Conservation (phyloP, 2,797 vertebrate species). For the Bovichtus diacanthus region DNA sequence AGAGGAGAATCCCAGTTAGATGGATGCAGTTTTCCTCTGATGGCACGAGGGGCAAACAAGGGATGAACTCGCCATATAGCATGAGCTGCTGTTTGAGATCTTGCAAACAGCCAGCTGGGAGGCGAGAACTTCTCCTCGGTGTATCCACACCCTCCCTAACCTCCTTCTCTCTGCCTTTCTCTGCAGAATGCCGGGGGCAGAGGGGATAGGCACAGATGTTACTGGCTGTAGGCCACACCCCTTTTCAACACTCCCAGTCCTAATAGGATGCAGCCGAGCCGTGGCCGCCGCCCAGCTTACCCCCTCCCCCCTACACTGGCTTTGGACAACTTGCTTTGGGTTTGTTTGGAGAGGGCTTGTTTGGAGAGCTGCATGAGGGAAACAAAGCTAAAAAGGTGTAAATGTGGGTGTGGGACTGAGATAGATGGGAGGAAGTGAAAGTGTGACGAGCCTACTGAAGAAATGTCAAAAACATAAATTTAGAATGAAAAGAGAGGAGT, state of each 20-base stretch:
- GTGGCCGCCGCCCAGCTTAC: constrained; percentile 72
- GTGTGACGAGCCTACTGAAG: neutral
- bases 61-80: constrained; percentile 41
- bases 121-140: constrained; percentile 57
- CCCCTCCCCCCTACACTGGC: constrained; percentile 18
- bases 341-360: constrained; percentile 70
- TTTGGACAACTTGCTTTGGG: constrained; percentile 65
- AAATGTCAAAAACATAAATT: constrained; percentile 15
- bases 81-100: constrained; percentile 46
- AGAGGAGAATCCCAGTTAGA: constrained; percentile 54
- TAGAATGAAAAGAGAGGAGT: neutral
- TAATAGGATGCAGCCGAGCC: constrained; percentile 79
- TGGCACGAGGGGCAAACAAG: constrained; percentile 22
- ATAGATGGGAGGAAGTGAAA: constrained; percentile 14
- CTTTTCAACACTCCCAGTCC: constrained; percentile 82
- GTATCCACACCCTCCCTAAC: constrained; percentile 62
- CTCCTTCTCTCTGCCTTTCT: constrained; percentile 72
- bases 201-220: constrained; percentile 85
- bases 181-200: constrained; percentile 76
- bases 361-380: constrained; percentile 63
- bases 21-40: constrained; percentile 30
- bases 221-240: constrained; percentile 80
- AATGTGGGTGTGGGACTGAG: constrained; percentile 6
- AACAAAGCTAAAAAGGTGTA: constrained; percentile 41
- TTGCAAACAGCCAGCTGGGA: constrained; percentile 64